phyloP scores from a whole-genome alignment of 2,888 invertebrate species.

The Nomada flava region DNA sequence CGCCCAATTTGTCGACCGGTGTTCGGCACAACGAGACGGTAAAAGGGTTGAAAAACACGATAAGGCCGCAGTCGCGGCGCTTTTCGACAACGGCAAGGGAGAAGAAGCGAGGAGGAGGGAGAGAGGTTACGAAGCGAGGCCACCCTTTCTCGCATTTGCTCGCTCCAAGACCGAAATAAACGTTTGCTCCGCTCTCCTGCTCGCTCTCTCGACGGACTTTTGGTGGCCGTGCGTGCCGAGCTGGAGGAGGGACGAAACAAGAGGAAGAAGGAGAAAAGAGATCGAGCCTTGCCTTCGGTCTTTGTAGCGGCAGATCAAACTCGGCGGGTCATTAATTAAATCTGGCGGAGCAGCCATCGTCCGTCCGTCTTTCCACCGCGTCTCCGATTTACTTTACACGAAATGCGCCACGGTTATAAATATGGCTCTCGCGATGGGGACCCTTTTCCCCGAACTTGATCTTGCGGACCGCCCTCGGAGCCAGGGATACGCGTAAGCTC shows the following conservation, averaged over 20 bases:
- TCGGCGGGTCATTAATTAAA: conserved; percentile 83
- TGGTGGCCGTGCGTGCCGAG: conserved; percentile 32
- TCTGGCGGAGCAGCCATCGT: conserved; percentile 79
- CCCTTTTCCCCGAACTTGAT: conserved; percentile 77
- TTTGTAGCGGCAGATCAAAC: conserved; percentile 82
- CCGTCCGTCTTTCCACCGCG: conserved; percentile 70
- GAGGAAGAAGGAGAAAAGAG: conserved; percentile 20
- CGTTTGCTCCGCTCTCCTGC: conserved; percentile 27
- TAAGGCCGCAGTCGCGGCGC: conserved; percentile 4
- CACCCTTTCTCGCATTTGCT: conserved; percentile 42
- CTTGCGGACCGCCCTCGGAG: conserved; percentile 71
- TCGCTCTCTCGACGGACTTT: conserved; percentile 21
- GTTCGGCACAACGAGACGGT: conserved; percentile 36
- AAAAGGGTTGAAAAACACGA: conserved; percentile 45
- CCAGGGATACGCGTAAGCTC: conserved; percentile 37
- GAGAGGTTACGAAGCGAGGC: conserved; percentile 19
- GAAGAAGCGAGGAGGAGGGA: conserved; percentile 42
- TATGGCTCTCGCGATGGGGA: conserved; percentile 70
- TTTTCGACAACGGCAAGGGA: conserved; percentile 43
- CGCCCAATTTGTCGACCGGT: conserved; percentile 41
- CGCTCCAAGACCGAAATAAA: conserved; percentile 7
- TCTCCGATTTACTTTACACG: conserved; percentile 77
- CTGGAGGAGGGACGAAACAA: conserved; percentile 21
- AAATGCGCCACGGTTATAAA: conserved; percentile 75
- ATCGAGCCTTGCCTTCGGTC: conserved; percentile 66